phyloP scores from a whole-genome alignment of 1,140 invertebrate genomes.

The Aricia agestis region DNA sequence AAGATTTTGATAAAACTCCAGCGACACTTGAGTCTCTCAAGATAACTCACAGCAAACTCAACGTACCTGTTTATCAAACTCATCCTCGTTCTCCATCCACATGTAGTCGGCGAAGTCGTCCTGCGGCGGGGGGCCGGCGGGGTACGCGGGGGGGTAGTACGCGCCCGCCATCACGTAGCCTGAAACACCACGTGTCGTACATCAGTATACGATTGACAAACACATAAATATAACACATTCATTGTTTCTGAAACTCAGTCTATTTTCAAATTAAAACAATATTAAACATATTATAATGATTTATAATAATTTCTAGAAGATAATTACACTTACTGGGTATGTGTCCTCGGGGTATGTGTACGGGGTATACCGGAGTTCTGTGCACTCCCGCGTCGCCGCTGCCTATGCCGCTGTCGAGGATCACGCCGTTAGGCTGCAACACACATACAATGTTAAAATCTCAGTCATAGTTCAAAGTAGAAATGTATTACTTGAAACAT shows the following conservation, averaged over 20 bases:
- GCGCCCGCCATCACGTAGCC: conserved; percentile 61
- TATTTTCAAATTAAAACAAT: no score
- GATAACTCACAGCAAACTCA: no score
- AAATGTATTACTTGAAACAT: no score
- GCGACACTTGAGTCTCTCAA: no score
- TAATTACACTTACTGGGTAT: conserved; percentile 43
- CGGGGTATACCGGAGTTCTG: conserved; percentile 46
- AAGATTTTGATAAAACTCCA: no score
- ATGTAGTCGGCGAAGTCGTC: conserved; percentile 91
- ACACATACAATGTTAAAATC: not conserved
- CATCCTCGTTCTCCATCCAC: conserved; percentile 95
- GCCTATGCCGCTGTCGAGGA: conserved; percentile 59
- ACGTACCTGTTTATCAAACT: conserved; percentile 89
- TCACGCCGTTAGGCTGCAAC: conserved; percentile 61
- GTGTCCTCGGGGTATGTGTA: conserved; percentile 53
- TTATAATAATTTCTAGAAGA: no score
- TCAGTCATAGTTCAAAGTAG: no score
- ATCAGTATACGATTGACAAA: not conserved
- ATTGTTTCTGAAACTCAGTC: no score
- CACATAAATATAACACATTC: no score
- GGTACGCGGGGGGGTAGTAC: conserved; percentile 46
- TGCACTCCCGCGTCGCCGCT: conserved; percentile 61
- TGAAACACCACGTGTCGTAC: not conserved
- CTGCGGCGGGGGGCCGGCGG: conserved; percentile 37
- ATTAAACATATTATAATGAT: no score